Evolutionary conservation across 2,888 invertebrate genomes (phyloP), one percentile per base, ranked within the genome.

Genomic region (Bursaphelenchus okinawaensis): DNA sequence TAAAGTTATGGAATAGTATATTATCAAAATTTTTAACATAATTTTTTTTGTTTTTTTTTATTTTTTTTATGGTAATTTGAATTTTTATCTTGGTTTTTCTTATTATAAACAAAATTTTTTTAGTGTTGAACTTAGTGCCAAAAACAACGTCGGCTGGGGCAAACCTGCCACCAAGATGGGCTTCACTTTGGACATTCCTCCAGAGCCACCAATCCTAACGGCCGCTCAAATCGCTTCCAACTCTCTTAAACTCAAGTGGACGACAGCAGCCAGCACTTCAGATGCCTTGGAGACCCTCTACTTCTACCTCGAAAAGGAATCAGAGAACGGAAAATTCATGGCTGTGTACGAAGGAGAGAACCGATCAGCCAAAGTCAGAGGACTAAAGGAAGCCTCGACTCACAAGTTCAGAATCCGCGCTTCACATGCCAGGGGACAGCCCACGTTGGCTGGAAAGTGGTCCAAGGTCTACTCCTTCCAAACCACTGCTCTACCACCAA

Each of bases 391-490:
- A 84, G 87, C 89, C 76, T 90, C 89, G 16, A 85, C 87, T 64
- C 93, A 93, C 85, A 88, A 87, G 81, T 92, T 93, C 87, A 88
- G 92, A 76, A 90, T 93, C 79, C 66, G 78, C 16, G 90, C 89
- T 75, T 91, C 91, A 58, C 88, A 89, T 74, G 91, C 91, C 83
- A 90, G 90, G 83, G 91, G 90, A 66, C 92, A 92, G n/a, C 40
- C 27, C 24, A 62, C 57, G 7, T 51, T 68, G 12, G 66, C 64
- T 27, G 66, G 66, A 26, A 88, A 88, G 31, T 91, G 89, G 86
- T 90, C 91, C 6, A 87, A 87, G 66, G 86, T 88, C 60, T 87
- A 88, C 83, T 85, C 87, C 65, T 91, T 89, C 83, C 86, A 86
- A 75, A 93, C 93, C 31, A 86, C 86, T 67, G 87, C 89, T 72